Conservation (phyloP, 2,888 invertebrate genomes). For the Pyrrhia umbra region DNA sequence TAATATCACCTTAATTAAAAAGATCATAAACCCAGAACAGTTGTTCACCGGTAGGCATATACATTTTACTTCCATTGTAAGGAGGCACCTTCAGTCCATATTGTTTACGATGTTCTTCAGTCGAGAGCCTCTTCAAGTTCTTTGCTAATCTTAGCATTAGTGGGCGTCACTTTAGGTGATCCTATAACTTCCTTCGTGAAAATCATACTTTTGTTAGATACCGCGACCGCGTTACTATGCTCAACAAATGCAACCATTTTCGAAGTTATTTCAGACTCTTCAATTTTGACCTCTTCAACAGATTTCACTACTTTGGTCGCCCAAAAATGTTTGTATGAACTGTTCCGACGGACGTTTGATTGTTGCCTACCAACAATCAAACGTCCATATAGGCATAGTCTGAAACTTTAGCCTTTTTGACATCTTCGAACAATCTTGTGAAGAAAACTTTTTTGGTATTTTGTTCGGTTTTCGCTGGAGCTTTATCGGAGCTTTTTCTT, state of each 20-base stretch:
- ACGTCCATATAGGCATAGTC: slow-evolving; percentile 81
- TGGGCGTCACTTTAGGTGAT: slow-evolving; percentile 69
- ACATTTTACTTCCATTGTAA: slow-evolving; percentile 82
- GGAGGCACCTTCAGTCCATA: slow-evolving; percentile 73
- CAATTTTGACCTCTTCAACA: slow-evolving; percentile 23
- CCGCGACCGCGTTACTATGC: slow-evolving; percentile 62
- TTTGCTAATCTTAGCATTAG: slow-evolving; percentile 26
- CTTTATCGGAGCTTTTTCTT: slow-evolving; percentile 42
- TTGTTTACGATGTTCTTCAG: slow-evolving; percentile 72
- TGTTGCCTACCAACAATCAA: too few relatives aligned
- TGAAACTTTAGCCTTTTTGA: slow-evolving; percentile 79
- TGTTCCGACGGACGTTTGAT: slow-evolving; percentile 75
- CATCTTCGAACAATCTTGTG: slow-evolving; percentile 76
- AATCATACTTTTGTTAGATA: slow-evolving; percentile 66
- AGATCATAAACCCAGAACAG: slow-evolving; percentile 83
- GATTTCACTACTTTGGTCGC: slow-evolving; percentile 74
- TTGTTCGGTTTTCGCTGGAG: slow-evolving; percentile 48
- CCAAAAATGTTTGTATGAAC: slow-evolving; percentile 83
- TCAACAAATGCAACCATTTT: slow-evolving; percentile 56
- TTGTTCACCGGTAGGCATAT: slow-evolving; percentile 82
- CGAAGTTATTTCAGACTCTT: slow-evolving; percentile 37
- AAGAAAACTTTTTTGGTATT: slow-evolving; percentile 70
- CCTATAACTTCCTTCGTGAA: slow-evolving; percentile 65
- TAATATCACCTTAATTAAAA: too few relatives aligned
- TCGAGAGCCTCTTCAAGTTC: slow-evolving; percentile 64